Evolutionary conservation across 2,797 vertebrate genomes (phyloP).

Genomic region (Poeciliopsis gracilis): DNA sequence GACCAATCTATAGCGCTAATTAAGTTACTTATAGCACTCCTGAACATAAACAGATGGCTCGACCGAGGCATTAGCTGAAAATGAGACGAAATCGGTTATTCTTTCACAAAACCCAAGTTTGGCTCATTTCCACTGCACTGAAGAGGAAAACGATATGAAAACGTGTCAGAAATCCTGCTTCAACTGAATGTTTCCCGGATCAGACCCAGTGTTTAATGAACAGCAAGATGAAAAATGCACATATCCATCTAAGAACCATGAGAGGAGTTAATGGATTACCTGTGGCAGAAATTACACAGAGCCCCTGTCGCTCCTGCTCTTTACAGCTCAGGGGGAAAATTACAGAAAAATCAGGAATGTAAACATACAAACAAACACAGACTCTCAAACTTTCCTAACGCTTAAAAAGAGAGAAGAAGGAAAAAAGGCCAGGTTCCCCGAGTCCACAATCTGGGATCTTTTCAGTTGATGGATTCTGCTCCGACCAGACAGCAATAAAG

Average conservation of each 20-base stretch:
- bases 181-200: not conserved
- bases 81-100: constrained; percentile 13
- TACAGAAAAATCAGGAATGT: constrained; percentile 9
- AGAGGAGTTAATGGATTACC: not conserved
- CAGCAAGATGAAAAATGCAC: not conserved
- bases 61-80: constrained; percentile 4
- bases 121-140: not conserved
- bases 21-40: constrained; percentile 14
- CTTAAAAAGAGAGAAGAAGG: constrained; percentile 6
- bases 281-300: not conserved
- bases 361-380: constrained; percentile 1
- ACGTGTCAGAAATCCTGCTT: not conserved
- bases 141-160: not conserved
- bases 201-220: not conserved
- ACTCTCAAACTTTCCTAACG: constrained; percentile 5
- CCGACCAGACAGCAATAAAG: not conserved
- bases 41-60: not conserved
- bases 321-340: constrained; percentile 1
- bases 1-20: constrained; percentile 12
- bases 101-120: not conserved
- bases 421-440: constrained; percentile 9
- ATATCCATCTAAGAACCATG: no score
- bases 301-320: not conserved
- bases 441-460: constrained; percentile 14
- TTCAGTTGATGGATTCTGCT: not conserved